Evolutionary conservation across 2,888 invertebrate genomes (phyloP).

Genomic region (Seira ritae): DNA sequence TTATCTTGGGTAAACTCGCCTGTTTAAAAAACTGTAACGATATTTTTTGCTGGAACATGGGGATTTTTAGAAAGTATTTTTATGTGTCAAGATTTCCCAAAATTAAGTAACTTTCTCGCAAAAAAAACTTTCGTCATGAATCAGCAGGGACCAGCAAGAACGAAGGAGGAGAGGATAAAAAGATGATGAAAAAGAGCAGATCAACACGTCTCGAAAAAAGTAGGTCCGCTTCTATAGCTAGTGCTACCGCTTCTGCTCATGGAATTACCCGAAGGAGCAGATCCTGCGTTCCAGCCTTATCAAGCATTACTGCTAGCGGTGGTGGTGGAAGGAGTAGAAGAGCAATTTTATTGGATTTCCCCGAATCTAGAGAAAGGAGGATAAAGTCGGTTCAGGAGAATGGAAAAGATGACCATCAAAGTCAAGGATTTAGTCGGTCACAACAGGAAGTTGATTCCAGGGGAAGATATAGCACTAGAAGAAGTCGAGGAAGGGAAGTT

Average conservation of each 20-base stretch:
- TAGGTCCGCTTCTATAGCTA: slow-evolving; percentile 33
- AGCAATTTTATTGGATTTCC: slow-evolving; percentile 56
- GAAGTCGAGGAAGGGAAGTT: too few relatives aligned
- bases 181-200: slow-evolving; percentile 56
- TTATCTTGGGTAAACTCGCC: too few relatives aligned
- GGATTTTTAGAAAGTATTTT: slow-evolving; percentile 40
- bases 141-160: slow-evolving; percentile 48
- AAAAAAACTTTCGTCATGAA: slow-evolving; percentile 54
- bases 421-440: slow-evolving; percentile 45
- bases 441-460: slow-evolving; percentile 26
- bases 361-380: slow-evolving; percentile 41
- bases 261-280: slow-evolving; percentile 49
- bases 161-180: slow-evolving; percentile 45
- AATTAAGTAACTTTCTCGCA: slow-evolving; percentile 54
- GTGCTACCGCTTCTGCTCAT: not conserved
- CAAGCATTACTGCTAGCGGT: not conserved
- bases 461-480: slow-evolving; percentile 25
- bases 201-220: slow-evolving; percentile 57
- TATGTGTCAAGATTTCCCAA: slow-evolving; percentile 61
- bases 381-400: not conserved
- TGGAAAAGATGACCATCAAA: slow-evolving; percentile 41
- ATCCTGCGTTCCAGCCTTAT: slow-evolving; percentile 31
- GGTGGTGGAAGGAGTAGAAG: not conserved
- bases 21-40: too few relatives aligned
- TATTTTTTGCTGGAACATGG: too few relatives aligned